A percentile compares a stretch with the other conserved stretches of the same genome.
Conservation (phyloP, 2,888 invertebrate genomes). For the Phortica okadai region DNA sequence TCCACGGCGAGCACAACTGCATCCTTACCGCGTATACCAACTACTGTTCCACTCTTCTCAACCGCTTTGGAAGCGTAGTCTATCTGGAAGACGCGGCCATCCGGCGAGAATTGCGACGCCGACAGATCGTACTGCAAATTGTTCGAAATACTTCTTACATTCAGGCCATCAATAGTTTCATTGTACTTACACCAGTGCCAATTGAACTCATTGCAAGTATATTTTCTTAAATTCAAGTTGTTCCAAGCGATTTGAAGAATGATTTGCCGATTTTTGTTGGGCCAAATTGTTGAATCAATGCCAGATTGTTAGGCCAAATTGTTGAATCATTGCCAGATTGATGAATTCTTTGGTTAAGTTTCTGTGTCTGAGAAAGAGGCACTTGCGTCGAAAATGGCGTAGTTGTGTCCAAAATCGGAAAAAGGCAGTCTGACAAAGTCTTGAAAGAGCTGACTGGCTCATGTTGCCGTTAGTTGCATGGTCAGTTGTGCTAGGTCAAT, state of each 20-base stretch:
- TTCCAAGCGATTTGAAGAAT: constrained; percentile 55
- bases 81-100: constrained; percentile 99
- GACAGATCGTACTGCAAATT: constrained; percentile 94
- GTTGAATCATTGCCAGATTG: too few species aligned
- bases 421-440: too few species aligned
- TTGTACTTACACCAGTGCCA: constrained; percentile 90
- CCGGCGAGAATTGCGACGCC: constrained; percentile 99
- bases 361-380: too few species aligned
- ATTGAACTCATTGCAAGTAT: constrained; percentile 92
- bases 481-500: too few species aligned
- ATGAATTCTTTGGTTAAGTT: too few species aligned
- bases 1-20: constrained; percentile 98
- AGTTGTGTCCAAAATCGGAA: too few species aligned
- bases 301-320: too few species aligned
- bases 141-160: constrained; percentile 63
- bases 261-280: constrained; percentile 67
- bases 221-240: neutral
- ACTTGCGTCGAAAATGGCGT: too few species aligned
- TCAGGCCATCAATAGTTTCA: neutral
- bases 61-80: constrained; percentile 99
- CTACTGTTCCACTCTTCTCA: constrained; percentile 97
- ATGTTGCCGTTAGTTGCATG: too few species aligned
- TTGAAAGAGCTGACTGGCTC: too few species aligned
- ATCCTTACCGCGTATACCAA: constrained; percentile 96
- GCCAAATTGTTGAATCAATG: too few species aligned